Evolutionary conservation across 2,797 vertebrate genomes (phyloP), one percentile per base, ranked within the genome.

Genomic region (Myripristis murdjan): DNA sequence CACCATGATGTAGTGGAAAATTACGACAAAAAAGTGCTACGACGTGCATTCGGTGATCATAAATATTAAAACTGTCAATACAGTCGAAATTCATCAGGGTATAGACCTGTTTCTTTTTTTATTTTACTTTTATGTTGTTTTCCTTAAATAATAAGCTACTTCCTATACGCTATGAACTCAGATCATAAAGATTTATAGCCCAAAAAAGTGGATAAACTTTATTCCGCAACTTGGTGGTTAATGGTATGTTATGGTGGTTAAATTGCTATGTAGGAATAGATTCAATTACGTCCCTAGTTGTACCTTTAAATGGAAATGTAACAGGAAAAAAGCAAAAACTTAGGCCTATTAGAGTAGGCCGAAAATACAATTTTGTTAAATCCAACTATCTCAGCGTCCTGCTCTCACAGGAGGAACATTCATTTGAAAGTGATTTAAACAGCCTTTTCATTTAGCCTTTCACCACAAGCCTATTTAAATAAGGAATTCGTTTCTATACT

Each of bases 151-250:
- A 31, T 31, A n/a, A n/a, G 28, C 28, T 31, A 31, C 7, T 31
- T 31, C 31, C 7, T 35, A 9, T 35, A 35, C 11, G 71, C 75
- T 73, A 77, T 86, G 83, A 87, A 87, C 77, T 83, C 60, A 52
- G 75, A 57, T 71, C 70, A 87, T 93, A 81, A 92, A 91, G 82
- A 91, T 92, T 89, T 91, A 91, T 55, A 73, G 87, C 88, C 78
- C 83, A 73, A 86, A 87, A 92, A 89, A 84, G 86, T 89, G 87
- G 72, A 70, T 84, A 90, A 85, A 86, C 74, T 78, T 81, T 81
- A 81, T 87, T 16, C 37, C 22, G 22, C 35, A 10, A 11, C 10
- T 37, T 37, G 3, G 66, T 70, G 65, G 57, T 84, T 63, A 12
- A 73, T 83, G n/a, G n/a, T n/a, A n/a, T n/a, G n/a, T n/a, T n/a